Conservation (phyloP, 2,888 invertebrate species). For the Azorinus chamasolen region DNA sequence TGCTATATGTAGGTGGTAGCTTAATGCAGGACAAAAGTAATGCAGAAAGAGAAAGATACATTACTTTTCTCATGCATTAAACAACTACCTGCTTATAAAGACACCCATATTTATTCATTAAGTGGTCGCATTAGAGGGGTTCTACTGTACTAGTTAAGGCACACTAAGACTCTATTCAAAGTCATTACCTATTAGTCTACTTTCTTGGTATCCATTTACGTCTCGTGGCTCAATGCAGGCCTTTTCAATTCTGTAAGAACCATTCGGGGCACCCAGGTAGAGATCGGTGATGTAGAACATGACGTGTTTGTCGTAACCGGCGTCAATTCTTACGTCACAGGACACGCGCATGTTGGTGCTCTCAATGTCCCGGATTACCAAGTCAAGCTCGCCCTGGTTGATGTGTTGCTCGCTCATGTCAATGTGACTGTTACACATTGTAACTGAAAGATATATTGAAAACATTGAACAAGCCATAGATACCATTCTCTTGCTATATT, state of each 20-base stretch:
- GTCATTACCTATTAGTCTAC: no score
- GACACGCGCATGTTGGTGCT: conserved; percentile 51
- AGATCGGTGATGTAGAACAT: conserved; percentile 61
- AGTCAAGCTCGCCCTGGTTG: conserved; percentile 46
- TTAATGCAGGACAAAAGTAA: no score
- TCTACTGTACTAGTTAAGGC: no score
- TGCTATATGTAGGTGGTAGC: no score
- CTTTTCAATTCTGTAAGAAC: conserved; percentile 33
- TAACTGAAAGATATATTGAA: conserved; percentile 30
- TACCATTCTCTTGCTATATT: no score
- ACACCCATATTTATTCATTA: no score
- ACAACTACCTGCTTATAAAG: no score
- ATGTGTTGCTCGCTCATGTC: conserved; percentile 32
- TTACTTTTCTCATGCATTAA: no score
- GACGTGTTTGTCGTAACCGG: conserved; percentile 47
- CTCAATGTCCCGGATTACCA: conserved; percentile 40
- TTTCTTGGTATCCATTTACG: conserved; percentile 1
- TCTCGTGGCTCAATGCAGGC: conserved; percentile 50
- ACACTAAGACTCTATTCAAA: no score
- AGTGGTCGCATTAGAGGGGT: no score
- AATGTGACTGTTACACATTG: conserved; percentile 43
- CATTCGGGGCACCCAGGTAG: conserved; percentile 47
- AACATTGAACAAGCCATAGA: background rate
- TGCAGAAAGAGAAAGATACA: no score
- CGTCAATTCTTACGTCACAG: conserved; percentile 56